These are phyloP conservation scores for Xenopus borealis DNA, from an alignment of 2,113 vertebrate species.

Conservation along the genomic window DNA sequence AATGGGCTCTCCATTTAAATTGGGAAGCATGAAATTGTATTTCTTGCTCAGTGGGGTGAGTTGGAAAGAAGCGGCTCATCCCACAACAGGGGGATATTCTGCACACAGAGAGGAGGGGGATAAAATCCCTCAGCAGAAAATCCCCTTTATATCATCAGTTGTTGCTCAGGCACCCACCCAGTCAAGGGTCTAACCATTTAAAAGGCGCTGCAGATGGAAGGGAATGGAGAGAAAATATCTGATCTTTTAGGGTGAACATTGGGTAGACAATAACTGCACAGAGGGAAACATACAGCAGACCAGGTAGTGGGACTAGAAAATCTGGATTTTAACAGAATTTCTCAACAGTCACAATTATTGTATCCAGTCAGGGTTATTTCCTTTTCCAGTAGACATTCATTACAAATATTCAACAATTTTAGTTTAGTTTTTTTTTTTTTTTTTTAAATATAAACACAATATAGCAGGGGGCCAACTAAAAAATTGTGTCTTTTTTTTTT, in stretches of 20 bases:
- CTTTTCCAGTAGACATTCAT: too few relatives aligned
- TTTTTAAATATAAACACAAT: too few relatives aligned
- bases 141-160: conserved; percentile 33
- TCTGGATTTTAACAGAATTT: too few relatives aligned
- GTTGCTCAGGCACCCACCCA: conserved; percentile 30
- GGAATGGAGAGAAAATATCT: too few relatives aligned
- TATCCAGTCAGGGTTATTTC: too few relatives aligned
- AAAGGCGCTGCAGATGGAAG: conserved; percentile 28
- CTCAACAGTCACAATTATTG: neutral
- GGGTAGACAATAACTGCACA: too few relatives aligned
- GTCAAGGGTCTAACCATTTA: conserved; percentile 26
- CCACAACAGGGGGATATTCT: conserved; percentile 31
- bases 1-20: conserved; percentile 26
- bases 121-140: conserved; percentile 13
- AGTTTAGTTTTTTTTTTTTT: too few relatives aligned
- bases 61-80: conserved; percentile 24
- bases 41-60: conserved; percentile 8
- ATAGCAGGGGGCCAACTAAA: too few relatives aligned
- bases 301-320: too few relatives aligned
- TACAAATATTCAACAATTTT: too few relatives aligned
- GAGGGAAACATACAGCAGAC: too few relatives aligned
- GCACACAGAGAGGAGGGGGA: neutral
- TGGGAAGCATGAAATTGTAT: conserved; percentile 32
- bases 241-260: neutral
- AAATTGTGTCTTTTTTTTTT: too few relatives aligned